A percentile compares a stretch with the other conserved stretches of the same genome.
These are phyloP conservation scores for Norana najaformis DNA, from an alignment of 2,888 invertebrate species.

Conservation along the genomic window DNA sequence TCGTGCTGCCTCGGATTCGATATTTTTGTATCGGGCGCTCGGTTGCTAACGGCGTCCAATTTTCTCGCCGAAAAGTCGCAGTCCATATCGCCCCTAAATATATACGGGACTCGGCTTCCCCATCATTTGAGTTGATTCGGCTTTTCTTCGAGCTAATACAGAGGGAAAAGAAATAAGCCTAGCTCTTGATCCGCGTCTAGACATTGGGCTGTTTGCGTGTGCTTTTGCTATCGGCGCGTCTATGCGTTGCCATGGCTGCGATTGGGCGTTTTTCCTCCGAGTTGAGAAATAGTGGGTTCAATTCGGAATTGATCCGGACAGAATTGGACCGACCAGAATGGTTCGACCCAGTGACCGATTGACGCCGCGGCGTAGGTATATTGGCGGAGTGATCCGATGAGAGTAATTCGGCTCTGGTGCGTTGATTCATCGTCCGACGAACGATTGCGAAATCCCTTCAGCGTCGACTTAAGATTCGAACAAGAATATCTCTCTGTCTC, in stretches of 20 bases:
- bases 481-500: not conserved
- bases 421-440: not conserved
- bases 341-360: not conserved
- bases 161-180: not conserved
- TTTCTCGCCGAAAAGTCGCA: constrained; percentile 1
- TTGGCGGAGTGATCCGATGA: not conserved
- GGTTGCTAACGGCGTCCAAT: not conserved
- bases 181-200: not conserved
- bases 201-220: not conserved
- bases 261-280: not conserved
- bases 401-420: not conserved
- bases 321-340: constrained; percentile 5
- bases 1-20: not conserved
- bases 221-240: not conserved
- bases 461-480: not conserved
- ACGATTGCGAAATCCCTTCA: not conserved
- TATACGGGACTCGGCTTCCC: too few relatives aligned
- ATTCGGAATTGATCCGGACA: not conserved
- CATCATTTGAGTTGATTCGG: too few relatives aligned
- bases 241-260: not conserved
- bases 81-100: not conserved
- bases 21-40: not conserved
- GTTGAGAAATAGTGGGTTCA: not conserved
- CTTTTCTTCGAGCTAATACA: not conserved
- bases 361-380: not conserved